Conservation (phyloP, 1,140 invertebrate genomes). For the Penaeus vannamei region DNA sequence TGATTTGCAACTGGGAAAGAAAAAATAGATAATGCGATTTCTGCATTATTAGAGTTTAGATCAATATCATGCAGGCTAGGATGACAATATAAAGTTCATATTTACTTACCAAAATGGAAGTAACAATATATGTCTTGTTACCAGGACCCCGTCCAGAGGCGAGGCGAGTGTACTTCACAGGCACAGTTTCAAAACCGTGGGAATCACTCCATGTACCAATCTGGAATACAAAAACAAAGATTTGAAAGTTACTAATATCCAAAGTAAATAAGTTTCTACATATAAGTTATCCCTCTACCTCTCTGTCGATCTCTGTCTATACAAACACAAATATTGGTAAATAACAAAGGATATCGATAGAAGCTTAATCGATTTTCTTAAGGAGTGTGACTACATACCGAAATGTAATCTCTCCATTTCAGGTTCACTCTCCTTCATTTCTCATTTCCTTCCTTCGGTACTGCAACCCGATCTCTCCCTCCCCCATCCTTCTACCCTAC, state of each 20-base stretch:
- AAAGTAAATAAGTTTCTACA: background rate
- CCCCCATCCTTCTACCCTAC: too few relatives aligned
- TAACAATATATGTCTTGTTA: constrained; percentile 94
- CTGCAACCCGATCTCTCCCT: too few relatives aligned
- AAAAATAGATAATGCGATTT: background rate
- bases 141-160: constrained; percentile 74
- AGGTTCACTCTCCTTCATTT: too few relatives aligned
- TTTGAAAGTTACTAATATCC: background rate
- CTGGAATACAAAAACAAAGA: constrained; percentile 73
- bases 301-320: background rate
- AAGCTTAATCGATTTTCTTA: background rate
- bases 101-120: constrained; percentile 86
- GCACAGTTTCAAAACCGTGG: constrained; percentile 82
- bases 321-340: background rate
- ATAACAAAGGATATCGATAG: background rate
- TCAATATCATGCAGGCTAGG: background rate
- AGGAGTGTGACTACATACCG: background rate
- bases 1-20: too few relatives aligned
- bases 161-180: constrained; percentile 84
- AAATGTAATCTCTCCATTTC: background rate
- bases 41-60: background rate
- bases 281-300: background rate
- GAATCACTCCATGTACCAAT: constrained; percentile 94
- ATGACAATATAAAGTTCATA: too few relatives aligned
- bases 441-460: too few relatives aligned